Base-by-base conservation (phyloP, 92 coral and sea anemone genomes). In the Porites lobata region DNA sequence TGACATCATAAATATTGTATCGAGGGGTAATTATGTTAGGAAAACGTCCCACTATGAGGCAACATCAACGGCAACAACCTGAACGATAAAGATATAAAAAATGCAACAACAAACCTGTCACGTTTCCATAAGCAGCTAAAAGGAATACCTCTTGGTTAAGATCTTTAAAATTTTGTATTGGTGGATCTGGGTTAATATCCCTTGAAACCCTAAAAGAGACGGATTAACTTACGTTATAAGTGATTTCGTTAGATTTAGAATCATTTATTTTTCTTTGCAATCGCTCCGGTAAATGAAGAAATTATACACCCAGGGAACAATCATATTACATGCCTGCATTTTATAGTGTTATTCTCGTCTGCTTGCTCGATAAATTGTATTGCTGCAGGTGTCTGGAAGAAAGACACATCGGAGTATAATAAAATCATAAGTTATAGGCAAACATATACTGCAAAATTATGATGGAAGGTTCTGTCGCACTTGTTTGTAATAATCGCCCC, bases 61-160 rank as follows among this genome's bases (percentile, higher is more conserved):
- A 38, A 0, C 47, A 38, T 0, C 47, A 38, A 38, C 43, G 0
- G 43, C 43, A 38, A 38, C 4, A 38, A 38, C 47, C 47, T 38
- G 47, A 38, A 38, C 47, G 47, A 38, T 38, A 38, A 38, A 38
- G 47, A 38, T 38, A 38, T 38, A 38, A 38, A 38, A 38, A 38
- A 38, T 38, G 47, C 47, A 38, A 38, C 47, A 38, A 38, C 47
- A 38, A 38, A 62, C 63, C 73, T 66, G 47, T 10, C 8, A 79
- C 15, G 50, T 52, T 29, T 50, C 83, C 69, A 50, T 22, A 10
- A 24, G 72, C 72, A 67, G 72, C 72, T 47, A 67, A 67, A 22
- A 67, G 72, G 50, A 67, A 67, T 8, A 21, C 72, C 15, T 67
- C 72, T 22, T 67, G 72, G 12, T 67, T 67, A 6, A 67, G 38